A percentile compares a stretch with the other conserved stretches of the same genome.
Conservation (phyloP, 2,888 invertebrate species). For the Andrena minutula region DNA sequence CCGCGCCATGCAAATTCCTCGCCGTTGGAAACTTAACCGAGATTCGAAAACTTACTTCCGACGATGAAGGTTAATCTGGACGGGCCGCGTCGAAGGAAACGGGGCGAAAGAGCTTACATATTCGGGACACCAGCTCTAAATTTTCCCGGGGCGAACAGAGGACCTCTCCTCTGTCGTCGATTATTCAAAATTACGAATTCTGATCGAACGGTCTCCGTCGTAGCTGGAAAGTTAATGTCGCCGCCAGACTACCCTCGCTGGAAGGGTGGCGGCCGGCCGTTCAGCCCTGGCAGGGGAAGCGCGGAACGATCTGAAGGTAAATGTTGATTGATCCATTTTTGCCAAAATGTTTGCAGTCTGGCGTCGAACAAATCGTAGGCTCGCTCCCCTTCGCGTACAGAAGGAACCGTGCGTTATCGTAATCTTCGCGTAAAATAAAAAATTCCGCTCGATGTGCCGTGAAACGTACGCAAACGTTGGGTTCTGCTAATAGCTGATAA, state of each 20-base stretch:
- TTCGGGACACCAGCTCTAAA: slow-evolving; percentile 59
- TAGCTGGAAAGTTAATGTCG: slow-evolving; percentile 56
- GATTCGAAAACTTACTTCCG: slow-evolving; percentile 72
- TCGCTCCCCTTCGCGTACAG: neutral
- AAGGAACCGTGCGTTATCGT: slow-evolving; percentile 27
- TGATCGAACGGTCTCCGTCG: slow-evolving; percentile 50
- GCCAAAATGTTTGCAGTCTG: slow-evolving; percentile 8
- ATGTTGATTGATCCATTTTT: slow-evolving; percentile 45
- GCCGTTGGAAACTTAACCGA: slow-evolving; percentile 65
- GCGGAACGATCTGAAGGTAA: slow-evolving; percentile 19
- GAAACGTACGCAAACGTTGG: slow-evolving; percentile 15
- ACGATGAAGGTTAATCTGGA: slow-evolving; percentile 69
- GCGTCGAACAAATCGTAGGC: slow-evolving; percentile 2
- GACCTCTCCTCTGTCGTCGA: slow-evolving; percentile 42
- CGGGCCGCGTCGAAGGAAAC: slow-evolving; percentile 51
- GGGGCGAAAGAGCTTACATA: slow-evolving; percentile 60
- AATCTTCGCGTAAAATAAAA: slow-evolving; percentile 17
- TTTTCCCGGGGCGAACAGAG: slow-evolving; percentile 42
- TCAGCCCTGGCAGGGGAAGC: no score
- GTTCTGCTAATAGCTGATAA: slow-evolving; percentile 21
- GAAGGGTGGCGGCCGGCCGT: neutral
- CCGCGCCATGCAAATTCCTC: slow-evolving; percentile 69
- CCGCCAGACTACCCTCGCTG: neutral
- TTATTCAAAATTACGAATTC: slow-evolving; percentile 62
- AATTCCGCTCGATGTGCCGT: neutral